These are phyloP conservation scores for Anarrhichthys ocellatus DNA, from an alignment of 2,113 vertebrate species.

Conservation along the genomic window DNA sequence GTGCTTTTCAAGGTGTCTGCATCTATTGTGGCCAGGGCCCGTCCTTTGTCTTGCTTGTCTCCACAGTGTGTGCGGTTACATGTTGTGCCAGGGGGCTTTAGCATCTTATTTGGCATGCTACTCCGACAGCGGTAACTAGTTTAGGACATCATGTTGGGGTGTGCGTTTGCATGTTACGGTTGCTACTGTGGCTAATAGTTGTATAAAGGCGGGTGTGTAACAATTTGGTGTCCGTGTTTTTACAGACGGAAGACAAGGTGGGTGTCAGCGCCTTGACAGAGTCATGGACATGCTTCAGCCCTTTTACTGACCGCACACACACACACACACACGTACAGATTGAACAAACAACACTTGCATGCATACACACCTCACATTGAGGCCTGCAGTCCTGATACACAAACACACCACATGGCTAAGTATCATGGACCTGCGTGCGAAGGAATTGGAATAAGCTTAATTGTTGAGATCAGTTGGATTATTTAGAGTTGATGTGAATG, in stretches of 20 bases:
- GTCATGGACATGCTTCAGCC: conserved; percentile 78
- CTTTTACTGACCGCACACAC: conserved; percentile 64
- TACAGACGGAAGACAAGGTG: conserved; percentile 87
- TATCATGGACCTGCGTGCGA: conserved; percentile 67
- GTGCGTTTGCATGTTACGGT: conserved; percentile 52
- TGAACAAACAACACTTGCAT: conserved; percentile 23
- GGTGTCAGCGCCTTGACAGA: conserved; percentile 81
- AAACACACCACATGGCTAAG: conserved; percentile 72
- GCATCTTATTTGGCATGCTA: conserved; percentile 53
- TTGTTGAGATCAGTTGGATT: conserved; percentile 43
- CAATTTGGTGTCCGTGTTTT: conserved; percentile 84
- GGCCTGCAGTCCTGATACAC: conserved; percentile 15
- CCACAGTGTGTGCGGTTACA: conserved; percentile 58
- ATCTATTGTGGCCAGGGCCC: conserved; percentile 46
- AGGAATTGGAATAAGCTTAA: conserved; percentile 25
- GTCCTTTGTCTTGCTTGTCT: conserved; percentile 64
- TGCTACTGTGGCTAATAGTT: conserved; percentile 50
- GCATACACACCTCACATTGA: conserved; percentile 31
- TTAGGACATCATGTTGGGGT: conserved; percentile 22
- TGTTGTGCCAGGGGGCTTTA: conserved; percentile 66
- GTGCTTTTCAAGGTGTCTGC: conserved; percentile 73
- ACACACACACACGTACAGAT: conserved; percentile 10
- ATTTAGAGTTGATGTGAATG: conserved; percentile 34
- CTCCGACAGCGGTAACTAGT: conserved; percentile 34
- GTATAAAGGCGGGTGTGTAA: conserved; percentile 72